Evolutionary conservation across 2,797 vertebrate species (phyloP).

Genomic region (Sebastes iracundus): DNA sequence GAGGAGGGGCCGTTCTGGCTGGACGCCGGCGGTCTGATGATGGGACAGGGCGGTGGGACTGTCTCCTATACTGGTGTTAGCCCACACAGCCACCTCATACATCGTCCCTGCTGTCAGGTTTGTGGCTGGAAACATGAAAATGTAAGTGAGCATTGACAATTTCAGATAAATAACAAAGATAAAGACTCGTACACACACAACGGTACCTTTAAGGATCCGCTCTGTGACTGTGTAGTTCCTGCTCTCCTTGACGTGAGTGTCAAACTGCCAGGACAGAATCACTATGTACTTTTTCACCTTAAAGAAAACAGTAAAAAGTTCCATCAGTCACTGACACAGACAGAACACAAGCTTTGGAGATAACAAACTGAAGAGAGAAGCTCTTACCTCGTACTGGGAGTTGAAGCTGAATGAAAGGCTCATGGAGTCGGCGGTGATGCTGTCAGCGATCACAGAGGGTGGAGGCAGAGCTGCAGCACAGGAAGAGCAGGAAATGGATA

Average conservation of each 20-base stretch:
- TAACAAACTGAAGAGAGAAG: neutral
- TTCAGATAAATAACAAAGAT: neutral
- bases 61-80: slow-evolving; percentile 91
- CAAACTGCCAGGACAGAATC: slow-evolving; percentile 93
- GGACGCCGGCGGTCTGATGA: slow-evolving; percentile 84
- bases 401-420: slow-evolving; percentile 87
- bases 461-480: slow-evolving; percentile 86
- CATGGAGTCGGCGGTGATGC: slow-evolving; percentile 83
- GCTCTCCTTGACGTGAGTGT: slow-evolving; percentile 91
- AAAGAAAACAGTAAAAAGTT: neutral
- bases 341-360: neutral
- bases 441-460: slow-evolving; percentile 86
- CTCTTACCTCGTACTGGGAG: slow-evolving; percentile 83
- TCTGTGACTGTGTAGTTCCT: slow-evolving; percentile 83
- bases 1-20: slow-evolving; percentile 86
- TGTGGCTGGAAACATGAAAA: slow-evolving; percentile 72
- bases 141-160: neutral
- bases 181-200: neutral
- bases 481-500: neutral
- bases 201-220: slow-evolving; percentile 84
- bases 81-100: slow-evolving; percentile 96
- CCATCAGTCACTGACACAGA: neutral
- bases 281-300: slow-evolving; percentile 90
- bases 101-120: slow-evolving; percentile 92
- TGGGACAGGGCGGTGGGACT: slow-evolving; percentile 90